Evolutionary conservation across 2,797 vertebrate species (phyloP).

Genomic region (Xenops minutus): DNA sequence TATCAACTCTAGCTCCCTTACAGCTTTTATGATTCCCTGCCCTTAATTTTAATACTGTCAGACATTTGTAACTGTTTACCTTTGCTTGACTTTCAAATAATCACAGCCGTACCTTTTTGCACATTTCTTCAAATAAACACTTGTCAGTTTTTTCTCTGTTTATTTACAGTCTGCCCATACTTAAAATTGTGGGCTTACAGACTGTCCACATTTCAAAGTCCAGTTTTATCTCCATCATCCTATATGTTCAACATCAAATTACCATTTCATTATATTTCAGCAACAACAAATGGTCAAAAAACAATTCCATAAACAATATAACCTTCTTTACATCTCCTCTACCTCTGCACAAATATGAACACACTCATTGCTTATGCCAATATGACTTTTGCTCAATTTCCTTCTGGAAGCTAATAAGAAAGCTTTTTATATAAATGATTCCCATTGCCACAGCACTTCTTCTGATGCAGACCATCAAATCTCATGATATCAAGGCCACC

Average conservation of each 20-base stretch:
- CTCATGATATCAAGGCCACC: accelerated
- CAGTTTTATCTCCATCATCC: neutral
- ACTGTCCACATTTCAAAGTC: neutral
- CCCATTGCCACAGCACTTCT: neutral
- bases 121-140: neutral
- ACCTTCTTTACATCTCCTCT: neutral
- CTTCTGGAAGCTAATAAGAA: neutral
- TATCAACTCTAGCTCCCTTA: neutral
- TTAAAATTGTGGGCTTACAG: neutral
- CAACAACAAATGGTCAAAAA: neutral
- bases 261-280: neutral
- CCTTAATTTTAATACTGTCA: neutral
- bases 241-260: neutral
- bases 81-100: neutral
- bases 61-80: neutral
- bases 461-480: neutral
- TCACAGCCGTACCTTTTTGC: neutral
- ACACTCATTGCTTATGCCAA: neutral
- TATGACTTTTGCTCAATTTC: neutral
- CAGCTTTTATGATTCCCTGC: neutral
- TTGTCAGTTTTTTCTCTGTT: neutral
- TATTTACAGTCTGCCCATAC: neutral
- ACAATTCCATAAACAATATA: neutral
- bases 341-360: accelerated
- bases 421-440: neutral